Evolutionary conservation across 2,797 vertebrate species (phyloP).

Genomic region (Parotocinclus haroldoi): DNA sequence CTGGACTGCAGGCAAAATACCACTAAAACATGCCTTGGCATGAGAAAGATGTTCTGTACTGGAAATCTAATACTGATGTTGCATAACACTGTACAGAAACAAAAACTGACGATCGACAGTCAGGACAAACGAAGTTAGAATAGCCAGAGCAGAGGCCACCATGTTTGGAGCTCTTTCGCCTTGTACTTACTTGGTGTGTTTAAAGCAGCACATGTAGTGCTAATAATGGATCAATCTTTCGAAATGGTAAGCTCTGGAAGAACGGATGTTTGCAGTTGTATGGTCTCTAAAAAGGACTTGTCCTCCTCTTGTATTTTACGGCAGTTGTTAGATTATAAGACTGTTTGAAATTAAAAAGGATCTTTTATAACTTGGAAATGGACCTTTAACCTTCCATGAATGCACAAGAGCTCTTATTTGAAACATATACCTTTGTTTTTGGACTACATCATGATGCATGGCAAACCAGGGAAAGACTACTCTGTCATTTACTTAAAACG

Average conservation of each 20-base stretch:
- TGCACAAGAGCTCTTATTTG: no score
- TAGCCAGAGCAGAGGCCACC: background rate
- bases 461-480: no score
- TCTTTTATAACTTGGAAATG: no score
- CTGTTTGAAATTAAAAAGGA: no score
- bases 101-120: constrained; percentile 1
- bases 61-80: background rate
- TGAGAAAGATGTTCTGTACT: background rate
- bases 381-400: no score
- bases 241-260: background rate
- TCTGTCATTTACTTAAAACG: no score
- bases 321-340: no score
- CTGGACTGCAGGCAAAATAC: background rate
- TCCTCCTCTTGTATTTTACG: no score
- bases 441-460: no score
- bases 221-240: constrained; percentile 23
- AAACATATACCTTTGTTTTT: no score
- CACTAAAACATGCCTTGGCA: constrained; percentile 15
- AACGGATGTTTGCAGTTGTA: no score
- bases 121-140: background rate
- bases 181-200: background rate
- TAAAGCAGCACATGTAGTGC: background rate
- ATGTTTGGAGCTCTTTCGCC: constrained; percentile 15
- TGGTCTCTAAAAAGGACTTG: no score
- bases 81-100: background rate